Evolutionary conservation across 2,797 vertebrate species (phyloP).

Genomic region (Eulemur albifrons): DNA sequence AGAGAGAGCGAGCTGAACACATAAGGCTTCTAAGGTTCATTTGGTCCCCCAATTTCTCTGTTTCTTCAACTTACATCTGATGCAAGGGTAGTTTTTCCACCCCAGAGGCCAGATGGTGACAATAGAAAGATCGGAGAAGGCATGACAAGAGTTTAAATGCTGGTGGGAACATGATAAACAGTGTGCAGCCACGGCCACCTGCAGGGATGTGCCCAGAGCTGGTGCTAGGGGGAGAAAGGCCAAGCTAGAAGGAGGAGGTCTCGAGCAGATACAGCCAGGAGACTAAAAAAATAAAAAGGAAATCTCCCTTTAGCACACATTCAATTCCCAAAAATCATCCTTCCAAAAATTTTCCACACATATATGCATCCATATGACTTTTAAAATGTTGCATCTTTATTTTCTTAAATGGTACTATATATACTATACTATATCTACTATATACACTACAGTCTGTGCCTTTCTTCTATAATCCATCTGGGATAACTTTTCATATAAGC

Average conservation of each 20-base stretch:
- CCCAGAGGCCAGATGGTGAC: neutral
- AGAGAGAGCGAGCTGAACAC: neutral
- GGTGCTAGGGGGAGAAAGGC: too few relatives aligned
- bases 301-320: neutral
- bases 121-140: too few relatives aligned
- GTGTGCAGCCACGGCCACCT: too few relatives aligned
- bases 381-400: neutral
- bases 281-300: neutral
- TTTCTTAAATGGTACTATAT: neutral
- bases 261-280: too few relatives aligned
- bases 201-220: too few relatives aligned
- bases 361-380: fast-evolving
- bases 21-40: neutral
- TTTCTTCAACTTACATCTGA: neutral
- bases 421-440: too few relatives aligned
- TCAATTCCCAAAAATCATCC: neutral
- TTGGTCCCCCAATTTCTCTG: neutral
- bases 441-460: neutral
- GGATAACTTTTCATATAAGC: neutral
- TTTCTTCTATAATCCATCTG: neutral
- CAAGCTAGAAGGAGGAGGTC: neutral
- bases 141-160: neutral
- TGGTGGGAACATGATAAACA: neutral
- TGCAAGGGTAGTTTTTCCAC: neutral
- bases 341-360: neutral